Evolutionary conservation across 2,113 vertebrate species (phyloP), one percentile per base, ranked within the genome.

Genomic region (Chionis minor): DNA sequence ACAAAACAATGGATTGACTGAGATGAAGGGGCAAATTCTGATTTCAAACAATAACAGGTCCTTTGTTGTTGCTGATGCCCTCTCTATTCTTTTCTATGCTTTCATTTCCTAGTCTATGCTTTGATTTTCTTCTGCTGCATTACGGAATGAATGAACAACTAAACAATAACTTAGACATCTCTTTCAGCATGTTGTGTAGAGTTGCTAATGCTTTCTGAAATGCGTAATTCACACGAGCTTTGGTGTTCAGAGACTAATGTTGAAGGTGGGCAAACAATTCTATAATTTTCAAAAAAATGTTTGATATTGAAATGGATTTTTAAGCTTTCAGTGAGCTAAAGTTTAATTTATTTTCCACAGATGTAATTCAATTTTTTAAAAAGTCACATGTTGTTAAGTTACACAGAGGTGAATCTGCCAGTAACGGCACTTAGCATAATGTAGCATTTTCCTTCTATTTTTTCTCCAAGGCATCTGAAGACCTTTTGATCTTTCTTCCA

Each of bases 401-500:
- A 88, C 5, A 22, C 15, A 51, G 18, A 96, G 58, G 49, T 33
- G 17, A 94, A 82, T 66, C 32, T 79, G n/a, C 30, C 74, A 73
- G 63, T 56, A 89, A 77, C 5, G 45, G 54, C 59, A 75, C 9
- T 77, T 86, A 75, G 23, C 56, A 44, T 56, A 89, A 93, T 18
- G 45, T 17, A 81, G 7, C 10, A 81, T 93, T 94, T 95, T 66
- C 2, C 52, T 69, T 59, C 44, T 63, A 17, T 63, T 78, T 88
- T 85, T 78, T 56, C n/a, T 92, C 40, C 33, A 79, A 67, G 35
- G 72, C 32, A 80, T 82, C 61, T 77, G 27, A 84, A 95, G 62
- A 80, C 35, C 38, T 92, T 89, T 78, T 84, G 82, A 55, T 79
- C 81, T 95, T 67, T 92, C 58, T 89, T 93, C 61, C 63, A 90